phyloP scores from a whole-genome alignment of 2,888 invertebrate genomes.

The Epirrita christyi region DNA sequence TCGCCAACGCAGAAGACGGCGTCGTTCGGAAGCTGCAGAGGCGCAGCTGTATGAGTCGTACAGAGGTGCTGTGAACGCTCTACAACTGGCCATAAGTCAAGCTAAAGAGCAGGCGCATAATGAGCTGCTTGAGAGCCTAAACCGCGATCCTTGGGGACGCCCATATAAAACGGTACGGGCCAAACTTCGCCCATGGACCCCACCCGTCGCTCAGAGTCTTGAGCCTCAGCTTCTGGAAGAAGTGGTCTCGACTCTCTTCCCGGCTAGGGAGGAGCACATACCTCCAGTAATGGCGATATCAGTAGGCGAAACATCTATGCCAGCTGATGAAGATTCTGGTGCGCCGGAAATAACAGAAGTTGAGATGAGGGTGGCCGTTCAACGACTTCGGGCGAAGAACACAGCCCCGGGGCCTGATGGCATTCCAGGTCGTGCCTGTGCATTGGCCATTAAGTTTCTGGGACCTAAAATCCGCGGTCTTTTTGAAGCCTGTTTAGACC shows the following conservation, averaged over 20 bases:
- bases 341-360: neutral
- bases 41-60: neutral
- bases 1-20: neutral
- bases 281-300: slow-evolving; percentile 2
- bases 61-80: neutral
- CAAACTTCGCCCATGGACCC: slow-evolving; percentile 19
- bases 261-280: neutral
- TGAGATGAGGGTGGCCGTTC: no score
- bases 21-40: neutral
- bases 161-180: slow-evolving; percentile 6
- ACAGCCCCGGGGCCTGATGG: neutral
- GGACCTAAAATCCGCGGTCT: neutral
- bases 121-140: neutral
- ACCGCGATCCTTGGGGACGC: neutral
- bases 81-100: neutral
- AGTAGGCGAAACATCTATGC: no score
- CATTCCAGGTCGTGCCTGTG: neutral
- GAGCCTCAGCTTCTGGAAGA: slow-evolving; percentile 10
- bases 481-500: no score
- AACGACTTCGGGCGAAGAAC: neutral
- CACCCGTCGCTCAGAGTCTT: slow-evolving; percentile 10
- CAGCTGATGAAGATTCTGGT: neutral
- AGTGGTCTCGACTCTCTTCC: slow-evolving; percentile 20
- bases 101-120: neutral
- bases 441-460: neutral